phyloP scores from a whole-genome alignment of 1,140 invertebrate genomes.

The Drosophila kikkawai region DNA sequence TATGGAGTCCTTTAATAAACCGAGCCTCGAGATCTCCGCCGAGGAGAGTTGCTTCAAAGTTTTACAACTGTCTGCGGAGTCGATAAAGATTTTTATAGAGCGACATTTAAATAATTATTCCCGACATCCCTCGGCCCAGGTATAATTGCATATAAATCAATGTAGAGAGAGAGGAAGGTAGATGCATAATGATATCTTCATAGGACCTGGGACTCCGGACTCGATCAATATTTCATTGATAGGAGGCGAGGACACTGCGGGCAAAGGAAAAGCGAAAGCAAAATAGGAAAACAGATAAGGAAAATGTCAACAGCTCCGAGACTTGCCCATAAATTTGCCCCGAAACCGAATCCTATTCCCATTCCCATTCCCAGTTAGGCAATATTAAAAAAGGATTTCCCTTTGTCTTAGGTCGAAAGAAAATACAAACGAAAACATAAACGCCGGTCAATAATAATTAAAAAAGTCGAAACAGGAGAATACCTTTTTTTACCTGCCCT shows the following conservation, averaged over 20 bases:
- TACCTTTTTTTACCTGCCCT: conserved; percentile 63
- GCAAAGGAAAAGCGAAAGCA: conserved; percentile 46
- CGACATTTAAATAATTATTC: conserved; percentile 67
- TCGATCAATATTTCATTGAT: conserved; percentile 81
- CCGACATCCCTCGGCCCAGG: conserved; percentile 8
- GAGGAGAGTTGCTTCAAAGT: conserved; percentile 29
- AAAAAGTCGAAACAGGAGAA: conserved; percentile 50
- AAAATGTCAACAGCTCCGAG: conserved; percentile 75
- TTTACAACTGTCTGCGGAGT: conserved; percentile 35
- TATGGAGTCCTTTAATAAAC: conserved; percentile 79
- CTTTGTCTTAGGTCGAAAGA: conserved; percentile 49
- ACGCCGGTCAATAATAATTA: conserved; percentile 76
- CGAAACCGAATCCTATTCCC: conserved; percentile 14
- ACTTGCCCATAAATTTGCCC: conserved; percentile 68
- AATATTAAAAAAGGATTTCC: conserved; percentile 83
- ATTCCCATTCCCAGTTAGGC: conserved; percentile 35
- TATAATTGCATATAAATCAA: conserved; percentile 75
- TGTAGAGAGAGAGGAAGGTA: conserved; percentile 31
- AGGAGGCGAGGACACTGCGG: conserved; percentile 49
- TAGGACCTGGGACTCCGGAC: conserved; percentile 29
- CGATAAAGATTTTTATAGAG: conserved; percentile 72
- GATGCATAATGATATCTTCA: conserved; percentile 79
- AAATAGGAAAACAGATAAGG: conserved; percentile 57
- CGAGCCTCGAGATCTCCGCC: not conserved
- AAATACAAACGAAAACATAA: conserved; percentile 37